Evolutionary conservation across 1,140 invertebrate genomes (phyloP).

Genomic region (Rhynchophorus ferrugineus): DNA sequence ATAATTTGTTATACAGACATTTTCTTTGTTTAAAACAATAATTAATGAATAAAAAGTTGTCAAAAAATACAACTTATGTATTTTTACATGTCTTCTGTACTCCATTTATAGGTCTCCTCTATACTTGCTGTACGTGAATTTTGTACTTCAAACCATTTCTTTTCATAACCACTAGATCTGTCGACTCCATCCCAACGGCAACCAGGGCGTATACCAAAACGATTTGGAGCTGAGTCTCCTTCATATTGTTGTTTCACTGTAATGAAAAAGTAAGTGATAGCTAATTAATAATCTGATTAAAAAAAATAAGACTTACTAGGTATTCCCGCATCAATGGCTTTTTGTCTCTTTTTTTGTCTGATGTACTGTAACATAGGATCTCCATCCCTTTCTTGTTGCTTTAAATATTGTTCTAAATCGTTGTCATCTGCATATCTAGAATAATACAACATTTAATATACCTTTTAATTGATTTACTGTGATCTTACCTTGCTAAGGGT

Average conservation of each 20-base stretch:
- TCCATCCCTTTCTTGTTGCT: constrained; percentile 68
- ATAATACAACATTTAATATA: background rate
- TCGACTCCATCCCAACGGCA: constrained; percentile 98
- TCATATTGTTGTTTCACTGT: constrained; percentile 64
- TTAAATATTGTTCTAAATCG: constrained; percentile 74
- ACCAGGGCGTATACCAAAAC: constrained; percentile 86
- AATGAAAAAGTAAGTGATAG: constrained; percentile 30
- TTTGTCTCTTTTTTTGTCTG: constrained; percentile 63
- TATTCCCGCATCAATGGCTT: constrained; percentile 40
- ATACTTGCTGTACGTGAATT: constrained; percentile 68
- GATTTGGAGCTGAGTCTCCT: constrained; percentile 79
- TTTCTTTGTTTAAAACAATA: too few species aligned
- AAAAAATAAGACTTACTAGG: constrained; percentile 22
- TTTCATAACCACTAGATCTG: constrained; percentile 94
- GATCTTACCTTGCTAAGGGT: constrained; percentile 66
- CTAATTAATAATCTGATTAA: background rate
- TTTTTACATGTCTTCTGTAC: constrained; percentile 85
- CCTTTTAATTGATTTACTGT: background rate
- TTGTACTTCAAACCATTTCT: constrained; percentile 73
- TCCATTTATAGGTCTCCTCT: constrained; percentile 92
- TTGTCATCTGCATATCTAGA: constrained; percentile 68
- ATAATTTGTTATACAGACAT: too few species aligned
- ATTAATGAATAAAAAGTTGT: background rate
- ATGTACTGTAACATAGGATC: constrained; percentile 93
- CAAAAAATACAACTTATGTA: background rate